Conservation (phyloP, 2,888 invertebrate genomes). For the Timandra comae region DNA sequence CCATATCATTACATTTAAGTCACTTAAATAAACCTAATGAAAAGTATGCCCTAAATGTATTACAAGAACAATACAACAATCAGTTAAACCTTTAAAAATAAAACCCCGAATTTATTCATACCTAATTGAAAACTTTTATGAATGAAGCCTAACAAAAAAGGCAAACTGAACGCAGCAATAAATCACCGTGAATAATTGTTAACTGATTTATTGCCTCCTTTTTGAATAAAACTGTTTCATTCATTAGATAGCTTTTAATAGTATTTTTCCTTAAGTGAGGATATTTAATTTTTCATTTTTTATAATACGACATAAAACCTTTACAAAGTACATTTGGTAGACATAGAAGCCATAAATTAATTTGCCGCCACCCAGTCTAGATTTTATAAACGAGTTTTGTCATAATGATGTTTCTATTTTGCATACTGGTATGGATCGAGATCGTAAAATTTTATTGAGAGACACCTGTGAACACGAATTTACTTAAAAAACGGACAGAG, state of each 20-base stretch:
- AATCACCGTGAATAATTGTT: constrained; percentile 19
- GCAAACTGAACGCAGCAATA: constrained; percentile 5
- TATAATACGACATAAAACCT: constrained; percentile 3
- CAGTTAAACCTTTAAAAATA: neutral
- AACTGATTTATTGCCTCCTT: constrained; percentile 10
- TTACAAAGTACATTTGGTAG: constrained; percentile 12
- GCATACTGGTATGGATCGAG: constrained; percentile 58
- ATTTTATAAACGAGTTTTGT: constrained; percentile 47
- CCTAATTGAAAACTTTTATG: constrained; percentile 8
- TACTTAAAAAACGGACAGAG: constrained; percentile 54
- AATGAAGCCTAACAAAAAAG: constrained; percentile 13
- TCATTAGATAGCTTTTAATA: constrained; percentile 9
- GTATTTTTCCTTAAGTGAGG: constrained; percentile 3
- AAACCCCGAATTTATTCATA: too few species aligned
- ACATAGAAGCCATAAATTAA: constrained; percentile 37
- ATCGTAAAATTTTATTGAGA: constrained; percentile 69
- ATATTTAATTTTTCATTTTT: constrained; percentile 4
- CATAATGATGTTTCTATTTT: constrained; percentile 45
- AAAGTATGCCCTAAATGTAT: too few species aligned
- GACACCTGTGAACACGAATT: constrained; percentile 61
- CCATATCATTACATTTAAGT: constrained; percentile 9
- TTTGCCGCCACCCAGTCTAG: constrained; percentile 68
- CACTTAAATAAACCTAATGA: too few species aligned
- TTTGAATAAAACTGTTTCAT: constrained; percentile 7
- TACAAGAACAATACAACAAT: neutral